Conservation (phyloP, 2,113 vertebrate genomes). For the Cavia aperea region DNA sequence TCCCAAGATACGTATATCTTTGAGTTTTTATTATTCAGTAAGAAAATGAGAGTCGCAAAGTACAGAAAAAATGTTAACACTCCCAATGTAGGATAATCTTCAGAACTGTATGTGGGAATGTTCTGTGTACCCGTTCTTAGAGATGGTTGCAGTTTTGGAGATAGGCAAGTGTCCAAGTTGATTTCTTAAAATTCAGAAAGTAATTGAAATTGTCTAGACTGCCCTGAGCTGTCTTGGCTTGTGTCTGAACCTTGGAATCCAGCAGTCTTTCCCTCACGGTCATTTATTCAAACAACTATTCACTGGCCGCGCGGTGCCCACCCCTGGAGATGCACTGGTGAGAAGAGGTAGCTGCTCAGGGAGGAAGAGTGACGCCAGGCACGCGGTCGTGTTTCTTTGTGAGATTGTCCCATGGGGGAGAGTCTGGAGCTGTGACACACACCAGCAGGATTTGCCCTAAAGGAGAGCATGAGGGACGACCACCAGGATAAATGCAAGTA, state of each 20-base stretch:
- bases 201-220: not conserved
- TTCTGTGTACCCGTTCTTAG: not conserved
- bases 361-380: not conserved
- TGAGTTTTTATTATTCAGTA: constrained; percentile 17
- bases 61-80: not conserved
- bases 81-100: not conserved
- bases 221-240: not conserved
- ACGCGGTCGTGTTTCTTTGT: not conserved
- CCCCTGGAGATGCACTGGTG: not conserved
- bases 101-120: not conserved
- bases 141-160: not conserved
- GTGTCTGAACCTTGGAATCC: not conserved
- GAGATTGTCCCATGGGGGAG: not conserved
- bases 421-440: not conserved
- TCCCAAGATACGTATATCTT: not conserved
- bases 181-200: constrained; percentile 21
- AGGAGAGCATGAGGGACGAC: not conserved
- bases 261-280: not conserved
- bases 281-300: not conserved
- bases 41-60: not conserved
- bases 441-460: not conserved
- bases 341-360: not conserved
- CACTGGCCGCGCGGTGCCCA: not conserved
- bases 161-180: not conserved
- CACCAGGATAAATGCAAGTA: not conserved